Evolutionary conservation across 2,113 vertebrate genomes (phyloP).

Genomic region (Thomomys bottae): DNA sequence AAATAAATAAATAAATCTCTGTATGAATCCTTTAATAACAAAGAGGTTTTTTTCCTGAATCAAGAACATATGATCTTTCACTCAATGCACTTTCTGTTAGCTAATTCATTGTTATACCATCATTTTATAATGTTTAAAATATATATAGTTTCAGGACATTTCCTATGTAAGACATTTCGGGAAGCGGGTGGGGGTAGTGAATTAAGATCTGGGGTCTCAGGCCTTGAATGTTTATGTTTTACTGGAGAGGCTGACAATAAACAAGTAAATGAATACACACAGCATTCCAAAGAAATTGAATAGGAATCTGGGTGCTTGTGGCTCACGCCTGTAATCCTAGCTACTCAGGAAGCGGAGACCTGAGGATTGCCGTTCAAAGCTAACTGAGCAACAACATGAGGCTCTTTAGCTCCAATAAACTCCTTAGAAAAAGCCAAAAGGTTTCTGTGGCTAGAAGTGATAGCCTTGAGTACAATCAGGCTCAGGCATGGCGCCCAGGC

Average conservation of each 20-base stretch:
- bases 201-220: neutral
- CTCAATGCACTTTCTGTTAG: neutral
- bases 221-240: neutral
- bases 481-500: too few relatives aligned
- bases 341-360: too few relatives aligned
- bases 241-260: neutral
- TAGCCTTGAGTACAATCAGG: too few relatives aligned
- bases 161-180: neutral
- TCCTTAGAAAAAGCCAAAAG: too few relatives aligned
- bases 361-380: too few relatives aligned
- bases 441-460: too few relatives aligned
- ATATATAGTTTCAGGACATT: neutral
- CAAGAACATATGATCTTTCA: neutral
- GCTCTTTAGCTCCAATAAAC: too few relatives aligned
- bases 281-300: neutral
- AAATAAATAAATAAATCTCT: too few relatives aligned
- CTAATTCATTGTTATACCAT: neutral
- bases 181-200: neutral
- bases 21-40: neutral
- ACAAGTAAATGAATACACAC: neutral
- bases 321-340: too few relatives aligned
- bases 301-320: neutral
- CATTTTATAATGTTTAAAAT: neutral
- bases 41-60: slow-evolving; percentile 19
- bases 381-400: too few relatives aligned